These are phyloP conservation scores for Urosaurus nigricauda DNA, from an alignment of 2,797 vertebrate genomes.

Conservation along the genomic window DNA sequence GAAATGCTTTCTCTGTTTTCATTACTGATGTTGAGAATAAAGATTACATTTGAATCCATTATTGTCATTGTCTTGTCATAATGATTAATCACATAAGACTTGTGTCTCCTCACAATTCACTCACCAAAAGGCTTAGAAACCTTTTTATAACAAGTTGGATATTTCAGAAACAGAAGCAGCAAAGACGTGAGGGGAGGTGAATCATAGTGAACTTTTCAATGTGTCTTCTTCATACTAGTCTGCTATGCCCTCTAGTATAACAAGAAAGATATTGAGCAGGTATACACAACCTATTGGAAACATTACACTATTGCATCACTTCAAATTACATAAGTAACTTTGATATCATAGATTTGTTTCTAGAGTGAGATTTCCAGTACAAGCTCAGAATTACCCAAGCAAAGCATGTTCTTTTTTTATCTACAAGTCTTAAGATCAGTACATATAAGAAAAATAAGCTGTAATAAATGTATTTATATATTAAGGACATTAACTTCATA, in stretches of 20 bases:
- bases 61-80: constrained; percentile 60
- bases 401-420: background rate
- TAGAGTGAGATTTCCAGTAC: background rate
- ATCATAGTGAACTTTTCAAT: background rate
- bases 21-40: constrained; percentile 58
- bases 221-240: background rate
- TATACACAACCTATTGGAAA: background rate
- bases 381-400: background rate
- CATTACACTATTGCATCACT: background rate
- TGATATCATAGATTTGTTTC: no score
- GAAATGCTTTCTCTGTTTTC: constrained; percentile 61
- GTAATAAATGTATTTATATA: background rate
- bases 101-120: constrained; percentile 27
- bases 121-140: constrained; percentile 31
- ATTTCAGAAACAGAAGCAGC: background rate
- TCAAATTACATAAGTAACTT: background rate
- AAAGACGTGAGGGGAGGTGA: background rate
- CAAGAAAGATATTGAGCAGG: background rate
- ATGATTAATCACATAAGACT: constrained; percentile 50
- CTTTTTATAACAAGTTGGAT: constrained; percentile 4
- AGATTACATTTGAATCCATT: constrained; percentile 66
- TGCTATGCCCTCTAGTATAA: background rate
- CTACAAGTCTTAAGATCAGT: background rate
- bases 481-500: background rate
- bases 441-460: background rate